Evolutionary conservation across 2,797 vertebrate species (phyloP).

Genomic region (Salmo trutta): DNA sequence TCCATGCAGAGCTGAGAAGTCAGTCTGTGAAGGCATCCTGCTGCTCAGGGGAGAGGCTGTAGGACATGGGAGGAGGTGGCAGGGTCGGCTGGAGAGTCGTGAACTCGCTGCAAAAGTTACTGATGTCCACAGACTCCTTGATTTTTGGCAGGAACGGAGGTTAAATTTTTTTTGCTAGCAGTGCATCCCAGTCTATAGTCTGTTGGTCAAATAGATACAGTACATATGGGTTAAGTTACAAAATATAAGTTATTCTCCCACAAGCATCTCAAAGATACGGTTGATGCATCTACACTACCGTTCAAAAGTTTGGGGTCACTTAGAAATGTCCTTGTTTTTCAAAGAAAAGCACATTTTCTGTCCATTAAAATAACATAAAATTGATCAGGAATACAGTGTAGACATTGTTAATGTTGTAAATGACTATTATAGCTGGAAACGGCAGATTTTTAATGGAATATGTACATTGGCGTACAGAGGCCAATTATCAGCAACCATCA

Average conservation of each 20-base stretch:
- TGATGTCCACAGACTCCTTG: slow-evolving; percentile 76
- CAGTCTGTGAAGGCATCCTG: slow-evolving; percentile 86
- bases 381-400: no score
- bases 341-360: no score
- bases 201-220: slow-evolving; percentile 65
- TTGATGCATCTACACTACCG: background rate
- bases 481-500: no score
- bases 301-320: no score
- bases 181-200: slow-evolving; percentile 83
- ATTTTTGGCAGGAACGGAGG: slow-evolving; percentile 85
- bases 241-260: background rate
- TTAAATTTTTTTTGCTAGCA: slow-evolving; percentile 76
- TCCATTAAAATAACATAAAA: no score
- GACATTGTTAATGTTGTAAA: no score
- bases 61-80: slow-evolving; percentile 78
- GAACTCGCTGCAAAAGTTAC: slow-evolving; percentile 91
- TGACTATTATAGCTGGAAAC: no score
- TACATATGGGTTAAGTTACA: background rate
- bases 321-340: no score
- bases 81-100: slow-evolving; percentile 83
- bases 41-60: slow-evolving; percentile 73
- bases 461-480: no score
- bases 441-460: no score
- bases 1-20: slow-evolving; percentile 80
- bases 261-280: background rate